Evolutionary conservation across 2,113 vertebrate species (phyloP).

Genomic region (Azemiops feae): DNA sequence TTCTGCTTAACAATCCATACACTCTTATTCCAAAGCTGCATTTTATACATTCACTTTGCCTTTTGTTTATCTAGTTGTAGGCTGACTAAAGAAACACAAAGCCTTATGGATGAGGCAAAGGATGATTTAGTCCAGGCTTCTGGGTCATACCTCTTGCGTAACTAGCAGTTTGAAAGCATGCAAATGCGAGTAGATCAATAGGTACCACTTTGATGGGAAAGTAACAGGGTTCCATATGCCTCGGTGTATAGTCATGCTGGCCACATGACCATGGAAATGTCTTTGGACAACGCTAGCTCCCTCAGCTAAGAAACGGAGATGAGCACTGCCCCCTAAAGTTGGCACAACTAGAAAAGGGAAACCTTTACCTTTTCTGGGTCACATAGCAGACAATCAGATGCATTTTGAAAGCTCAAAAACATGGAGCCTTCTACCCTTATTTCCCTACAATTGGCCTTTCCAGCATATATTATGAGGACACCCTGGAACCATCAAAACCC

Average conservation of each 20-base stretch:
- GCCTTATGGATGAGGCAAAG: neutral
- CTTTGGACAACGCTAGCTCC: neutral
- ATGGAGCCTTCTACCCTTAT: neutral
- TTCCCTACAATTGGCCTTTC: neutral
- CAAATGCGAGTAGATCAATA: neutral
- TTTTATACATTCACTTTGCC: neutral
- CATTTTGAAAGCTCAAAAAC: neutral
- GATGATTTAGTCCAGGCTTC: neutral
- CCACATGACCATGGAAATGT: neutral
- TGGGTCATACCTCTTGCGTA: neutral
- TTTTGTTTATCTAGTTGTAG: neutral
- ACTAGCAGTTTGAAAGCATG: neutral
- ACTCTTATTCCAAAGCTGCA: neutral
- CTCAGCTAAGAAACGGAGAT: too few species aligned
- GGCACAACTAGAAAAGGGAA: neutral
- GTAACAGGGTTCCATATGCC: neutral
- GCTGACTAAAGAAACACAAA: neutral
- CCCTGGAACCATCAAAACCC: neutral
- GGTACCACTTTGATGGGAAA: neutral
- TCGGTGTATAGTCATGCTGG: neutral
- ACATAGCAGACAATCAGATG: neutral
- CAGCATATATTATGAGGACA: neutral
- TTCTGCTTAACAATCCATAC: neutral
- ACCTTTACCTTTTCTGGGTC: neutral
- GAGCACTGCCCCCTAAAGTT: too few species aligned